Percentiles rank a stretch among this genome's conserved stretches.
Evolutionary conservation across 2,888 invertebrate genomes (phyloP).

Genomic region (Colostygia pectinataria): DNA sequence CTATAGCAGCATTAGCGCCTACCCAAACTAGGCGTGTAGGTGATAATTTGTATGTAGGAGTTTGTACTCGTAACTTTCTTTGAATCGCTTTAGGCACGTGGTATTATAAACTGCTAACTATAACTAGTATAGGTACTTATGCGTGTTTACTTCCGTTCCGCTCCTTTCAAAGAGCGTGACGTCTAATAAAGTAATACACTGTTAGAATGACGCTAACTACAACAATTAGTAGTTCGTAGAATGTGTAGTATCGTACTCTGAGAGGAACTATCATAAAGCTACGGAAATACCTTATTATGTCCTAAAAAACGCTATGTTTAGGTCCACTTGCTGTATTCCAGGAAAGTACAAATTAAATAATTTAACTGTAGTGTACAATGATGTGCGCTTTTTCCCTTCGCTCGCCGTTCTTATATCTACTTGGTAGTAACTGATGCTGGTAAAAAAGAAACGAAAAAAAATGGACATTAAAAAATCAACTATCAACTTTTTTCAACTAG

Average conservation of each 20-base stretch:
- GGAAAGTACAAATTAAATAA: slow-evolving; percentile 29
- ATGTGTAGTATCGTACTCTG: slow-evolving; percentile 16
- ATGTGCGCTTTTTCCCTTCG: neutral
- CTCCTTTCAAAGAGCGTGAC: slow-evolving; percentile 50
- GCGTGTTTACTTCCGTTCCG: slow-evolving; percentile 55
- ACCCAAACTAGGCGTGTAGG: slow-evolving; percentile 22
- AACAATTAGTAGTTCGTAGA: slow-evolving; percentile 26
- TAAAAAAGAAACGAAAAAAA: too few species aligned
- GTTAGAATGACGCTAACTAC: slow-evolving; percentile 24
- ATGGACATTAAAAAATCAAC: too few species aligned
- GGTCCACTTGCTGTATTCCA: slow-evolving; percentile 29
- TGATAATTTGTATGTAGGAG: slow-evolving; percentile 35
- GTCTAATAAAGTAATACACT: slow-evolving; percentile 36
- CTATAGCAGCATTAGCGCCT: slow-evolving; percentile 6
- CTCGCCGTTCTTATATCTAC: too few species aligned
- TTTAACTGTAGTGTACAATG: slow-evolving; percentile 8
- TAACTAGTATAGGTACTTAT: slow-evolving; percentile 40
- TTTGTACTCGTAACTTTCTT: slow-evolving; percentile 32
- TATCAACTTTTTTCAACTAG: too few species aligned
- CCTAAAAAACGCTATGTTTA: slow-evolving; percentile 30
- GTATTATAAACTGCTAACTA: slow-evolving; percentile 15
- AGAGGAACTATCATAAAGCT: slow-evolving; percentile 31
- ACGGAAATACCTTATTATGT: slow-evolving; percentile 36
- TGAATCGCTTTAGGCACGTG: slow-evolving; percentile 36
- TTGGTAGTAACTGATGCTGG: too few species aligned